Evolutionary conservation across 2,888 invertebrate species (phyloP).

Genomic region (Ptychoptera albimana): DNA sequence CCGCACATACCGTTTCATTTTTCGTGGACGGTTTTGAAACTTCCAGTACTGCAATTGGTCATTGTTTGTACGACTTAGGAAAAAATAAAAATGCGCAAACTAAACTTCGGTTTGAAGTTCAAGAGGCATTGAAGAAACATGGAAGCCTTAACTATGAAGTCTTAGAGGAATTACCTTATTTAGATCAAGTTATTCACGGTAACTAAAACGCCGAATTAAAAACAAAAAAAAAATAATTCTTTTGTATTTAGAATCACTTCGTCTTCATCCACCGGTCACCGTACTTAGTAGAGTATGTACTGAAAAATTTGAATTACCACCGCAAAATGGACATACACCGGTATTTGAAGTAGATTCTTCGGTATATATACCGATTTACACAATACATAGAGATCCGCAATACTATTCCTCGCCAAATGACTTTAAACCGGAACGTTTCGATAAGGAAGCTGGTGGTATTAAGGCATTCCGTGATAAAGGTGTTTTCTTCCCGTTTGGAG

Average conservation of each 20-base stretch:
- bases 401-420: conserved; percentile 4
- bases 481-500: conserved; percentile 6
- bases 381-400: conserved; percentile 4
- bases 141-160: background rate
- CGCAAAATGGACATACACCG: conserved; percentile 4
- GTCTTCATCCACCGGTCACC: conserved; percentile 1
- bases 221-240: too few relatives aligned
- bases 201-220: conserved; percentile 2
- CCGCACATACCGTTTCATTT: conserved; percentile 17
- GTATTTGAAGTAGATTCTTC: background rate
- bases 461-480: conserved; percentile 7
- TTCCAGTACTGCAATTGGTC: conserved; percentile 15
- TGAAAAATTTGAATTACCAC: conserved; percentile 3
- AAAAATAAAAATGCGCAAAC: conserved; percentile 13
- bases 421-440: conserved; percentile 8
- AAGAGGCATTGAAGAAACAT: background rate
- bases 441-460: conserved; percentile 6
- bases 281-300: conserved; percentile 3
- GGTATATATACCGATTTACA: background rate
- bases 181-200: conserved; percentile 27
- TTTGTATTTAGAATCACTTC: conserved; percentile 6
- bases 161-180: conserved; percentile 15
- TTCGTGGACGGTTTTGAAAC: conserved; percentile 20
- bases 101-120: conserved; percentile 17
- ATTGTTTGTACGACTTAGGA: conserved; percentile 9